Base-by-base conservation (phyloP, 2,797 vertebrate genomes). In the Antennarius maculatus region DNA sequence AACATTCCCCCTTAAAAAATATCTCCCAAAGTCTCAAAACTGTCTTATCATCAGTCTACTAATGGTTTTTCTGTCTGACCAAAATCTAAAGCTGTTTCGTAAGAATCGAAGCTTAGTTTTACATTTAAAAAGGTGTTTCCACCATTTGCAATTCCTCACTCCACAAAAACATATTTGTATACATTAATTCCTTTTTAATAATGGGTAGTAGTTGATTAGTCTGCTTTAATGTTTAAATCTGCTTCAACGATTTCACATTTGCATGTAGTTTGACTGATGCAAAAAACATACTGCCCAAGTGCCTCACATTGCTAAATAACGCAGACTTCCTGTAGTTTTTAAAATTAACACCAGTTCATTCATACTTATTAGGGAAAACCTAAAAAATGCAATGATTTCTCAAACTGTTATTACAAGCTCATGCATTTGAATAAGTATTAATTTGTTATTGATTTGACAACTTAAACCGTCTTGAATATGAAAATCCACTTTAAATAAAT, bases 1-100 rank as follows among this genome's bases (percentile, higher is more conserved):
- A 76, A 66, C 64, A 56, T 70, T 86, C 80, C 90, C 77, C 71
- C 3, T 88, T 66, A 71, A 77, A 45, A 83, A 86, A 90, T 79
- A 76, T 60, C 76, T 85, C 81, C 69, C 61, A 76, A 80, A 76
- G 79, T 79, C 66, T 77, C 67, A 72, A 58, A 73, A 71, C 41
- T 71, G 71, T 85, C 56, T 66, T 54, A 74, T 84, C 74, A 73
- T 82, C 66, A 65, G 29, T 80, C 72, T 80, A 23, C 49, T 51
- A 3, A 23, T 27, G 23, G 1, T 11, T 74, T 31, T 63, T 31
- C 41, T 69, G 39, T 72, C 66, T 69, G 57, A 68, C 7, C 12
- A 69, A 17, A 46, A 72, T 9, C 39, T 62, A 39, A 72, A 51
- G 28, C 48, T 57, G 27, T 6, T 27, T 52, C 47, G 31, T 37